These are phyloP conservation scores for Callospermophilus lateralis DNA, from an alignment of 2,113 vertebrate species.

Conservation along the genomic window DNA sequence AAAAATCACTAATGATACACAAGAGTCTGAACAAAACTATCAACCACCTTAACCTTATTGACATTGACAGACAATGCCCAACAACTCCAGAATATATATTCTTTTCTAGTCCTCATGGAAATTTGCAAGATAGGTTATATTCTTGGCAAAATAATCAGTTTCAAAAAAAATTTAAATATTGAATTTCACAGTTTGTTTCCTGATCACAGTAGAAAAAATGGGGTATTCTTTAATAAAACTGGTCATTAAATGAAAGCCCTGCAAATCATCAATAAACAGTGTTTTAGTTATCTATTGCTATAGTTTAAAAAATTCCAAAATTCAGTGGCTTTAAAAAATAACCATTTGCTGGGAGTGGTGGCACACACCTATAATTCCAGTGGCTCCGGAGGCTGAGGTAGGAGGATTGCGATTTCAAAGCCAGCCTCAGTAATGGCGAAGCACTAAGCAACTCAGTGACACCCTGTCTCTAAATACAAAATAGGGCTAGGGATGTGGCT, in stretches of 20 bases:
- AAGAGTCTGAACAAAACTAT: not conserved
- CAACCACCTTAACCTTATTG: not conserved
- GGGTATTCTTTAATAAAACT: too few species aligned
- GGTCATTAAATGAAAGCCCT: too few species aligned
- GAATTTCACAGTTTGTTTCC: too few species aligned
- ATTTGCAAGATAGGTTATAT: not conserved
- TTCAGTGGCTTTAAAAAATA: not conserved
- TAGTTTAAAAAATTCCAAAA: not conserved
- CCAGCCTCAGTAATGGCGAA: not conserved
- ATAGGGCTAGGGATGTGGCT: too few species aligned
- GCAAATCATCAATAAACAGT: too few species aligned
- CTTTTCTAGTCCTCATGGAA: not conserved
- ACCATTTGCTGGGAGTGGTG: too few species aligned
- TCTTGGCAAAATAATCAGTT: not conserved
- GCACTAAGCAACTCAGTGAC: not conserved
- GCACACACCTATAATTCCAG: too few species aligned
- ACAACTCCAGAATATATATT: not conserved
- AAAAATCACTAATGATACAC: not conserved
- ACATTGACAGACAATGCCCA: not conserved
- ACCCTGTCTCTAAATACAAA: not conserved
- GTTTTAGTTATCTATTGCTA: not conserved
- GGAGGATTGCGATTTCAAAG: too few species aligned
- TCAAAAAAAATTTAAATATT: too few species aligned
- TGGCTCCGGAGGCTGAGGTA: too few species aligned
- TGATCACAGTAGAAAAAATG: too few species aligned